Evolutionary conservation across 2,113 vertebrate species (phyloP).

Genomic region (Pyxicephalus adspersus): DNA sequence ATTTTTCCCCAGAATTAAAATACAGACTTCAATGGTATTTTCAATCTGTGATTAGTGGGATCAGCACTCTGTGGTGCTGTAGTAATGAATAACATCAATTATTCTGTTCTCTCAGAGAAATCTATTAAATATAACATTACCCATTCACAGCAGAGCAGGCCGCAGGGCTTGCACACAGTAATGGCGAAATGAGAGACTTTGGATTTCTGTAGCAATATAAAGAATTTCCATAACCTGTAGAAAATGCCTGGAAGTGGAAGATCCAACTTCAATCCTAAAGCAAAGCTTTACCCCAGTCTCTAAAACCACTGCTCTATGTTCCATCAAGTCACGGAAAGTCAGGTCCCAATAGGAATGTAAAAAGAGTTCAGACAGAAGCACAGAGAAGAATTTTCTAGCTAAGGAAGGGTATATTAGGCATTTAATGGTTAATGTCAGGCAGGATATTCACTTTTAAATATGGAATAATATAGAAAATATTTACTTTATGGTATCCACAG

Average conservation of each 20-base stretch:
- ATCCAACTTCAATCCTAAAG: no score
- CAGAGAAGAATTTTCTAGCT: background rate
- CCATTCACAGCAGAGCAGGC: constrained; percentile 3
- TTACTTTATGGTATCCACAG: no score
- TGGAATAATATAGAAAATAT: no score
- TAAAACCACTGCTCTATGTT: no score
- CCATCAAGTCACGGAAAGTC: no score
- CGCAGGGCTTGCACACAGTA: background rate
- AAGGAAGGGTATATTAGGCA: no score
- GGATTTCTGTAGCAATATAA: background rate
- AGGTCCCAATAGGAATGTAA: no score
- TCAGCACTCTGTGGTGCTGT: constrained; percentile 23
- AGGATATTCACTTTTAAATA: no score
- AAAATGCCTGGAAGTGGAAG: background rate
- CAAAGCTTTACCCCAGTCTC: no score
- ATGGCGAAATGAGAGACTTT: background rate
- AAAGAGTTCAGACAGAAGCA: background rate
- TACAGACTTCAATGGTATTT: background rate
- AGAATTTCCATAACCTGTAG: background rate
- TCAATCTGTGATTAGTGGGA: constrained; percentile 18
- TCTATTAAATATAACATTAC: constrained; percentile 41
- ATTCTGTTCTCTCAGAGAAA: constrained; percentile 36
- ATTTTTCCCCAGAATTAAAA: constrained; percentile 12
- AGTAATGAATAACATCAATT: constrained; percentile 36
- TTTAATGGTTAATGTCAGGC: no score